Percentiles rank a stretch among this genome's conserved stretches.
phyloP scores from a whole-genome alignment of 2,113 vertebrate species.

The Potamarius usumacintae region DNA sequence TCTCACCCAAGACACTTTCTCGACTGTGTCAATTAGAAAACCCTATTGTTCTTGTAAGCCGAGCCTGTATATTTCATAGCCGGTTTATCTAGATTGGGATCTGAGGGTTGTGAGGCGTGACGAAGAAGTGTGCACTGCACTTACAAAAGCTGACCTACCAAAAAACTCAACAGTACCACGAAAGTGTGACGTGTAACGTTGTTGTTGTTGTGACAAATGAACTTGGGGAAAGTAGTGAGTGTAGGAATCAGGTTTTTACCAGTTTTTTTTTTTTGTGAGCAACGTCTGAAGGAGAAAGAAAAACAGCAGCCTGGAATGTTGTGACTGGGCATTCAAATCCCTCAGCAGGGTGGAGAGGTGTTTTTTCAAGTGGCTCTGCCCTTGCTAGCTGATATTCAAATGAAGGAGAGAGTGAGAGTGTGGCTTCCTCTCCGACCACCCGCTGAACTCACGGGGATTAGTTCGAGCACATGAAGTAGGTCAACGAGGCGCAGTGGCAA shows the following conservation, averaged over 20 bases:
- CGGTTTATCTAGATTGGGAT: slow-evolving; percentile 35
- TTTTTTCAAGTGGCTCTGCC: slow-evolving; percentile 61
- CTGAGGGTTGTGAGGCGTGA: slow-evolving; percentile 41
- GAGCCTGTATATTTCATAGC: slow-evolving; percentile 55
- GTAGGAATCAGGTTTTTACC: background rate
- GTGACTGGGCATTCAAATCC: slow-evolving; percentile 72
- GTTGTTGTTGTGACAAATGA: slow-evolving; percentile 34
- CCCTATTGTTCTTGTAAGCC: slow-evolving; percentile 60
- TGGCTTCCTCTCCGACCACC: slow-evolving; percentile 73
- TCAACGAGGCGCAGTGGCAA: slow-evolving; percentile 73
- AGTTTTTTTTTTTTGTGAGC: background rate
- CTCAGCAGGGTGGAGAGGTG: slow-evolving; percentile 58
- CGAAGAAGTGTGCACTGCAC: slow-evolving; percentile 30
- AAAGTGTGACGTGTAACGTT: slow-evolving; percentile 13
- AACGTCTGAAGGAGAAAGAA: slow-evolving; percentile 54
- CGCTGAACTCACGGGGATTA: slow-evolving; percentile 71
- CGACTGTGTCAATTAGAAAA: slow-evolving; percentile 59
- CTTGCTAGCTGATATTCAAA: slow-evolving; percentile 78
- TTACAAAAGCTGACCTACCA: slow-evolving; percentile 21
- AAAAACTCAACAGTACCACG: background rate
- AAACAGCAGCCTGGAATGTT: slow-evolving; percentile 54
- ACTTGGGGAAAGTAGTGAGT: slow-evolving; percentile 2
- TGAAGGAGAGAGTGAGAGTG: slow-evolving; percentile 64
- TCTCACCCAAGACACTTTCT: slow-evolving; percentile 62
- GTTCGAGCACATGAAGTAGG: slow-evolving; percentile 78